phyloP scores from a whole-genome alignment of 2,797 vertebrate genomes.

The Neopelma chrysocephalum region DNA sequence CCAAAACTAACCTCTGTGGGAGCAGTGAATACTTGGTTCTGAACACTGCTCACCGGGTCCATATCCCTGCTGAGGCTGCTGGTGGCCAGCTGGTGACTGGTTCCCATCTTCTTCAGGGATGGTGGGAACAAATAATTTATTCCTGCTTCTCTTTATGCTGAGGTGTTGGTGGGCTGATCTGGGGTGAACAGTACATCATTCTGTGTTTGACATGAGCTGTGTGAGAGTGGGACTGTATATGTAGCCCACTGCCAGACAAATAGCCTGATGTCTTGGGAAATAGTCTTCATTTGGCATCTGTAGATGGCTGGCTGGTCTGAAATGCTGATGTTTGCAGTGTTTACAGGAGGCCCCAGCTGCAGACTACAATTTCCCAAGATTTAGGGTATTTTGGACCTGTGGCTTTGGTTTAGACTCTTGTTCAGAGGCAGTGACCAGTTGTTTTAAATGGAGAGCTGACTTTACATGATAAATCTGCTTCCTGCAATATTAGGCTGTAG shows the following conservation, averaged over 20 bases:
- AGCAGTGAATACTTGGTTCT: background rate
- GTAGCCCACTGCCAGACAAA: background rate
- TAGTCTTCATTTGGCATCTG: background rate
- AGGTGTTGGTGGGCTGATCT: background rate
- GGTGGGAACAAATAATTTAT: background rate
- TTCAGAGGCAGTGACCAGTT: background rate
- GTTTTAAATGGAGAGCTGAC: background rate
- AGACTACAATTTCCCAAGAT: background rate
- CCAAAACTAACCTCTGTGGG: background rate
- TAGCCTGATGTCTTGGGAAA: background rate
- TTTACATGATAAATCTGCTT: background rate
- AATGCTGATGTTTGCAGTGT: slow-evolving; percentile 23
- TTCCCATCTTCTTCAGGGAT: background rate
- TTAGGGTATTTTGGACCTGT: slow-evolving; percentile 9
- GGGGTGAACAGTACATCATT: background rate
- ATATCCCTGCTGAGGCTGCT: background rate
- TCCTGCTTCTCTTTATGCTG: background rate
- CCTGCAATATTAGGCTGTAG: background rate
- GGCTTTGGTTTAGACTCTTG: background rate
- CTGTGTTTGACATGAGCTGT: background rate
- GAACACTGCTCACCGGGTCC: background rate
- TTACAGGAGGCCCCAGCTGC: background rate
- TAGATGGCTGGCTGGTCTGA: slow-evolving; percentile 15
- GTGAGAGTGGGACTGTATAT: background rate
- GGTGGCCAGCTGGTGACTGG: background rate